A percentile compares a stretch with the other conserved stretches of the same genome.
Conservation (phyloP, 2,797 vertebrate genomes). For the Centroberyx gerrardi region DNA sequence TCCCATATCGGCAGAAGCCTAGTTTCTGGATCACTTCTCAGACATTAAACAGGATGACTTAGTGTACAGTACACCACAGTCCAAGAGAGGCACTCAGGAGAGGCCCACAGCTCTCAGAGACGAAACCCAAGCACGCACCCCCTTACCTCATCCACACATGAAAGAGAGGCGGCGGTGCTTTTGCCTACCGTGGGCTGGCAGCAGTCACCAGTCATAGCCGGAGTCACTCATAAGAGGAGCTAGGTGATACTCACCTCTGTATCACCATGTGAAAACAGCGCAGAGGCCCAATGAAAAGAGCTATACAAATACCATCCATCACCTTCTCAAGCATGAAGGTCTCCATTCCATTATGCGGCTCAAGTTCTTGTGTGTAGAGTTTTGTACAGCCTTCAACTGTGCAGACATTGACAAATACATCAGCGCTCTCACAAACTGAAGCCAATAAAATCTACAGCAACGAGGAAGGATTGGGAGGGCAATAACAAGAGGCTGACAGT, state of each 20-base stretch:
- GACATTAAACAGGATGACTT: background rate
- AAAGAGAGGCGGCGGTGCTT: background rate
- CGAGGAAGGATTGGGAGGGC: background rate
- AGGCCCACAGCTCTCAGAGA: background rate
- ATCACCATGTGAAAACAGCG: background rate
- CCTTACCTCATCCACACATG: conserved; percentile 10
- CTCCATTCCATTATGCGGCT: background rate
- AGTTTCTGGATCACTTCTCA: background rate
- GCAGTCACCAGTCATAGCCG: conserved; percentile 11
- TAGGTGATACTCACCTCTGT: conserved; percentile 15
- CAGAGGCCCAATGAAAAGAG: conserved; percentile 7
- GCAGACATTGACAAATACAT: background rate
- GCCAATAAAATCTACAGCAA: background rate
- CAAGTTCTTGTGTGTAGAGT: background rate
- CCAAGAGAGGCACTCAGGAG: background rate
- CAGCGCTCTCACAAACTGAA: background rate
- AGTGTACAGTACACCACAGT: background rate
- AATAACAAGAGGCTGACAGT: background rate
- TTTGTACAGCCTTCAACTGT: background rate
- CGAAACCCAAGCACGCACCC: conserved; percentile 4
- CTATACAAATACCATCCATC: conserved; percentile 24
- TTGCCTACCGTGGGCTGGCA: background rate
- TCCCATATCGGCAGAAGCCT: too few relatives aligned
- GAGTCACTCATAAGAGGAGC: conserved; percentile 9
- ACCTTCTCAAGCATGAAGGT: conserved; percentile 11